Evolutionary conservation across 2,113 vertebrate genomes (phyloP).

Genomic region (Daubentonia madagascariensis): DNA sequence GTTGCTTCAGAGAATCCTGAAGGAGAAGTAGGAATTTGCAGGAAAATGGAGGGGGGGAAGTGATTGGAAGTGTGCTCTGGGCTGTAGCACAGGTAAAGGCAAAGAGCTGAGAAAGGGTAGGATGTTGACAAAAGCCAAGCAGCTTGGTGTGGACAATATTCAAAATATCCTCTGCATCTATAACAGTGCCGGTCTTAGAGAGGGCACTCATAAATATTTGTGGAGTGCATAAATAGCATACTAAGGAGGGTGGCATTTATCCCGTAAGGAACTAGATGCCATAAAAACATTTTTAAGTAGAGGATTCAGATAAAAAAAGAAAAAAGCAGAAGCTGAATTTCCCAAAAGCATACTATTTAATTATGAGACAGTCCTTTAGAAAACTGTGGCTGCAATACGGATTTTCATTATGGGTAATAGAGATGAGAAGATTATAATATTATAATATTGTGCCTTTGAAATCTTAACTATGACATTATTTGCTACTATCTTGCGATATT

Average conservation of each 20-base stretch:
- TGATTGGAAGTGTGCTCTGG: not conserved
- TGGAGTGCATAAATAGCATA: not conserved
- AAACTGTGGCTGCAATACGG: not conserved
- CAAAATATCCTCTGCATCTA: not conserved
- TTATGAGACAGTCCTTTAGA: slow-evolving; percentile 1
- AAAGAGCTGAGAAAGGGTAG: not conserved
- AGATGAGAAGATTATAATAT: slow-evolving; percentile 39
- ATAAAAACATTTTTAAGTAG: not conserved
- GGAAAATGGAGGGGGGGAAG: not conserved
- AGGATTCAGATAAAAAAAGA: not conserved
- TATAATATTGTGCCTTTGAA: slow-evolving; percentile 52
- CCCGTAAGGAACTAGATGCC: not conserved
- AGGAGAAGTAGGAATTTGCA: not conserved
- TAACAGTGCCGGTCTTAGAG: not conserved
- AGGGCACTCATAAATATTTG: not conserved
- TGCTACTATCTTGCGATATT: slow-evolving; percentile 40
- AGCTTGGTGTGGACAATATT: not conserved
- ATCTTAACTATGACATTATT: slow-evolving; percentile 53
- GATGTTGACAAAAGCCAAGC: not conserved
- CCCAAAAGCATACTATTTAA: not conserved
- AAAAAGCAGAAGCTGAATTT: not conserved
- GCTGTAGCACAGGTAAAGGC: not conserved
- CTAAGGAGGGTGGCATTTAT: not conserved
- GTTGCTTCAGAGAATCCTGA: not conserved
- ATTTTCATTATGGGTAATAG: slow-evolving; percentile 37